These are phyloP conservation scores for Pelobates fuscus DNA, from an alignment of 2,113 vertebrate genomes.

Conservation along the genomic window DNA sequence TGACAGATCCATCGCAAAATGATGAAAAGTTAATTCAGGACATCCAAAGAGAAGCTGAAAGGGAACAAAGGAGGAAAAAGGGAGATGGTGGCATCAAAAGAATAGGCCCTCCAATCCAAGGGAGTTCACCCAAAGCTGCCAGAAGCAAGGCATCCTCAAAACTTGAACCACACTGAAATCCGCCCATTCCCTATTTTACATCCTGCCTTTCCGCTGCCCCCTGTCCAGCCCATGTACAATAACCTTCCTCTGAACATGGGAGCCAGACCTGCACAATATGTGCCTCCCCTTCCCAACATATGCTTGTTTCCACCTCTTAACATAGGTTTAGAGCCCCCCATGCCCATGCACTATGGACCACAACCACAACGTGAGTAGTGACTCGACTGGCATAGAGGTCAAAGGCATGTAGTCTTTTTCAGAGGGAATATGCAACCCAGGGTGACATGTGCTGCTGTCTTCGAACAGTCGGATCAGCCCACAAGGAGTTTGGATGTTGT, in stretches of 20 bases:
- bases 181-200: slow-evolving; percentile 76
- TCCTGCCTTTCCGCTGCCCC: slow-evolving; percentile 70
- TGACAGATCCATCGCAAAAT: slow-evolving; percentile 95
- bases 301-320: slow-evolving; percentile 73
- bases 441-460: not conserved
- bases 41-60: too few species aligned
- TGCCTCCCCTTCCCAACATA: slow-evolving; percentile 81
- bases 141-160: slow-evolving; percentile 68
- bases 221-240: slow-evolving; percentile 70
- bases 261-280: slow-evolving; percentile 82
- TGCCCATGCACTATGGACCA: slow-evolving; percentile 97
- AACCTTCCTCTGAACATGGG: slow-evolving; percentile 77
- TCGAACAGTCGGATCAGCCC: not conserved
- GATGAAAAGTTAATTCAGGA: too few species aligned
- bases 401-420: not conserved
- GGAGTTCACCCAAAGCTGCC: slow-evolving; percentile 74
- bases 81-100: slow-evolving; percentile 87
- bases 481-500: not conserved
- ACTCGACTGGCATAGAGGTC: not conserved
- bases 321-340: too few species aligned
- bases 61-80: too few species aligned
- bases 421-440: not conserved
- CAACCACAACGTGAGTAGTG: slow-evolving; percentile 74
- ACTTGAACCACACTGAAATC: slow-evolving; percentile 72
- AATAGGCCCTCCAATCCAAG: slow-evolving; percentile 86